Base-by-base conservation (phyloP, 2,888 invertebrate genomes). In the Cryptophagus acutangulus region DNA sequence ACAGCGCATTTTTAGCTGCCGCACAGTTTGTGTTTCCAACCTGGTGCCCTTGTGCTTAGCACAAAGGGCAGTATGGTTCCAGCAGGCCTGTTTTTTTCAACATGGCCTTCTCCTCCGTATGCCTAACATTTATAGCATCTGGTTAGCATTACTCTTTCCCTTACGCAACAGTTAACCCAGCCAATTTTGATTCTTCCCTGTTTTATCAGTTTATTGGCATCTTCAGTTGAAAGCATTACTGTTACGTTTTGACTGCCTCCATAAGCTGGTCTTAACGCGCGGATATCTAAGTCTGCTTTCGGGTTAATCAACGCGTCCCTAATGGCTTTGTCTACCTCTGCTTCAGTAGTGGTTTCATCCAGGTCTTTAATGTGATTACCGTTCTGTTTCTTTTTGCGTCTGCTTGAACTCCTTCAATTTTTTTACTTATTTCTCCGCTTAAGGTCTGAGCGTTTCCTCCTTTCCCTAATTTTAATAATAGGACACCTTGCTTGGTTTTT, bases 101-200 rank as follows among this genome's bases (percentile, higher is more conserved):
- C 25, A 15, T 54, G 49, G 15, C 48, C 49, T 18, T 33, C 34
- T 20, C 42, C 25, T 9, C 44, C 48, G 2, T 33, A 2, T 33
- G 36, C 40, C 36, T 40, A 42, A 28, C 49, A 55, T 13, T 40
- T 43, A 18, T 35, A 46, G 24, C 54, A 55, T 34, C 20, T 45
- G 9, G 20, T 14, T 3, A 28, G 24, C n/a, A 20, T 20, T 20
- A 20, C n/a, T n/a, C 24, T 20, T n/a, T 20, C 24, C 24, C 6
- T 20, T 20, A 20, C 24, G 6, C 24, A 8, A n/a, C 24, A 20
- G 6, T 6, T 6, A 8, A 20, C n/a, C n/a, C 6, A 8, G n/a
- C 24, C 24, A 6, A 20, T n/a, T 20, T 20, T 6, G 6, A 20
- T 8, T 20, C n/a, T 20, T 20, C 24, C 24, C 6, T 20, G 24